These are phyloP conservation scores for Allobates femoralis DNA, from an alignment of 2,797 vertebrate genomes.

Conservation along the genomic window DNA sequence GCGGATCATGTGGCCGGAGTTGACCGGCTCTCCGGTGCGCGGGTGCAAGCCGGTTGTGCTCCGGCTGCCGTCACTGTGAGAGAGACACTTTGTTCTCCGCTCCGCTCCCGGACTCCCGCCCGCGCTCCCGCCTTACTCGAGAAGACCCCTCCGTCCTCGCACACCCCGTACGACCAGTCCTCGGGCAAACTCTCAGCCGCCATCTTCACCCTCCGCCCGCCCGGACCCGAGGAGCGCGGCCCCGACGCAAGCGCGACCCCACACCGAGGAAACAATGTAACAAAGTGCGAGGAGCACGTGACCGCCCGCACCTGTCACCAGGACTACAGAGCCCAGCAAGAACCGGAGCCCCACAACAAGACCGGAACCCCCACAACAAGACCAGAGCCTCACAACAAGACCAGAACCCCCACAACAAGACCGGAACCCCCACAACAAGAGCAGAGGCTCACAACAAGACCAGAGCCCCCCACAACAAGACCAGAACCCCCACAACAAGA, in stretches of 20 bases:
- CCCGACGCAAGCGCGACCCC: constrained; percentile 21
- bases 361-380: no score
- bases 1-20: constrained; percentile 97
- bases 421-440: no score
- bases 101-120: not conserved
- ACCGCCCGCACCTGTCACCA: not conserved
- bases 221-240: constrained; percentile 24
- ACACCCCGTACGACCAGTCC: constrained; percentile 95
- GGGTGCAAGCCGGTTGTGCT: constrained; percentile 95
- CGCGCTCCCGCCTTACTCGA: constrained; percentile 68
- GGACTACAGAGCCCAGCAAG: no score
- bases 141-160: constrained; percentile 92
- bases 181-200: constrained; percentile 92
- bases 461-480: no score
- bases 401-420: no score
- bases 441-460: no score
- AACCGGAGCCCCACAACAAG: no score
- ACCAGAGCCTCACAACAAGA: no score
- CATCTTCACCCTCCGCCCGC: constrained; percentile 81
- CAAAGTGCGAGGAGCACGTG: constrained; percentile 1
- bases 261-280: constrained; percentile 27
- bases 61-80: constrained; percentile 84
- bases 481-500: no score
- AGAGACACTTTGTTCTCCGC: constrained; percentile 80
- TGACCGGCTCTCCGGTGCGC: constrained; percentile 93